Evolutionary conservation across 2,888 invertebrate species (phyloP).

Genomic region (Hecatera dysodea): DNA sequence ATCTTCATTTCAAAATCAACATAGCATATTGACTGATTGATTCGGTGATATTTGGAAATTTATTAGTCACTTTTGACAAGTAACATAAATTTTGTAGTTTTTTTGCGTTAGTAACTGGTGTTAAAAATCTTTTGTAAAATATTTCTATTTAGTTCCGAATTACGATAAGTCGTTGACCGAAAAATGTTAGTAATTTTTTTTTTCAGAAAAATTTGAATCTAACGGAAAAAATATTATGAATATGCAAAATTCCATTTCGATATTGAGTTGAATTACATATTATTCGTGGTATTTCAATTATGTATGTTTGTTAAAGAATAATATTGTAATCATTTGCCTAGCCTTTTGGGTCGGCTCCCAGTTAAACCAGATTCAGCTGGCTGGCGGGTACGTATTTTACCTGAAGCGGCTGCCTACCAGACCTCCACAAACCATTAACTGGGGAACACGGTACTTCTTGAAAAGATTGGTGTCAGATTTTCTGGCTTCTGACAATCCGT

Average conservation of each 20-base stretch:
- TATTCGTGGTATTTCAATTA: neutral
- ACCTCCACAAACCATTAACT: no score
- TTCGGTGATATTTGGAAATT: conserved; percentile 27
- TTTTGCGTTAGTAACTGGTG: conserved; percentile 6
- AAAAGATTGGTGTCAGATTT: no score
- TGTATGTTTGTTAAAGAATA: conserved; percentile 22
- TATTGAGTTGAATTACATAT: neutral
- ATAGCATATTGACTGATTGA: neutral
- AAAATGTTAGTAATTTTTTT: neutral
- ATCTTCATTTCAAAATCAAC: conserved; percentile 6
- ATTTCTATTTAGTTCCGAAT: neutral
- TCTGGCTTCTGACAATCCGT: no score
- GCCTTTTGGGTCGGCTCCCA: no score
- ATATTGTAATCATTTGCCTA: no score
- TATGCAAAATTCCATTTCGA: neutral
- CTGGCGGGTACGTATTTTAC: no score
- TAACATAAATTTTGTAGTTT: neutral
- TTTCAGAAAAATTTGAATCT: neutral
- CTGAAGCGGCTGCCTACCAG: no score
- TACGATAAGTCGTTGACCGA: conserved; percentile 1
- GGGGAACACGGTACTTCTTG: no score
- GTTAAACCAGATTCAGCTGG: no score
- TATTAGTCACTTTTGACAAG: neutral
- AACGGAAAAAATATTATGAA: neutral
- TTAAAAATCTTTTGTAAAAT: neutral